Percentiles rank a stretch among this genome's conserved stretches.
These are phyloP conservation scores for Tiliacea citrago DNA, from an alignment of 2,888 invertebrate genomes.

Conservation along the genomic window DNA sequence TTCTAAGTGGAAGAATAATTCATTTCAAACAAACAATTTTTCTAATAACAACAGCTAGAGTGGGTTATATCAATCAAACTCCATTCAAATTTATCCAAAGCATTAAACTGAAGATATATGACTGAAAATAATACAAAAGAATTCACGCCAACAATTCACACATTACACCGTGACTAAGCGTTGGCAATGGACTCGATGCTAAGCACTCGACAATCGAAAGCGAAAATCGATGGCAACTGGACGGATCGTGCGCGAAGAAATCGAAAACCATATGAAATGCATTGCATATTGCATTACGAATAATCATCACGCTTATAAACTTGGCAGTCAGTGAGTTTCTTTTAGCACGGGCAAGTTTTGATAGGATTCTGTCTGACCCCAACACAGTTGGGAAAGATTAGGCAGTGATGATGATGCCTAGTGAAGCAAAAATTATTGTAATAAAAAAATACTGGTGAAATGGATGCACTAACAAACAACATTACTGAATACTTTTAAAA, in stretches of 20 bases:
- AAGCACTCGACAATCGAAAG: constrained; percentile 79
- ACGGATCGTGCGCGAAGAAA: constrained; percentile 73
- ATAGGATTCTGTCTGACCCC: no score
- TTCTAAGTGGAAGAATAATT: neutral
- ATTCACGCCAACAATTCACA: constrained; percentile 61
- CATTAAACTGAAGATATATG: constrained; percentile 13
- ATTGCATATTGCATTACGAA: constrained; percentile 23
- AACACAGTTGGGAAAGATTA: neutral
- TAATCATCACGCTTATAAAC: neutral
- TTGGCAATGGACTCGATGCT: constrained; percentile 80
- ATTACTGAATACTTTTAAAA: neutral
- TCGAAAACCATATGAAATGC: constrained; percentile 71
- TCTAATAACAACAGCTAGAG: neutral
- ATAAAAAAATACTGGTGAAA: neutral
- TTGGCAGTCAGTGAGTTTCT: neutral
- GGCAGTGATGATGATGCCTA: rapidly evolving
- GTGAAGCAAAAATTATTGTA: neutral
- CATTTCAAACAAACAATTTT: neutral
- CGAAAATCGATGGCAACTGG: constrained; percentile 79
- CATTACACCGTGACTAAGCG: constrained; percentile 71
- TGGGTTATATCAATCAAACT: neutral
- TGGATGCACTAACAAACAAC: neutral
- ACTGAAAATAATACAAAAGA: constrained; percentile 1
- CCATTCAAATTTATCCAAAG: neutral
- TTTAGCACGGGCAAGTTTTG: neutral